Conservation (phyloP, 2,113 vertebrate species). For the Percina caprodes region DNA sequence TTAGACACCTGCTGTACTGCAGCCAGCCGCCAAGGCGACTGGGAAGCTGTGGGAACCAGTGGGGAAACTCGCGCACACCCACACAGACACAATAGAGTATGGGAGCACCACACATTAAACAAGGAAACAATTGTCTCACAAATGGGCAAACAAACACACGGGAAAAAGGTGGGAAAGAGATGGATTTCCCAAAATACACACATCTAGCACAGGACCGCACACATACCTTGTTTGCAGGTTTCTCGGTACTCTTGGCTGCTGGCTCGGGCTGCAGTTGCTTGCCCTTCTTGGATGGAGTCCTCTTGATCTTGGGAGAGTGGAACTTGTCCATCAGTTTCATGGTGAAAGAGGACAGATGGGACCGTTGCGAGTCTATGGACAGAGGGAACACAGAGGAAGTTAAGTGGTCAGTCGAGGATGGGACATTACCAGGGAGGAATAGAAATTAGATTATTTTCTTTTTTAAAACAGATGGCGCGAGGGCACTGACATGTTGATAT, state of each 20-base stretch:
- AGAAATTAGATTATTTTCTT: constrained; percentile 12
- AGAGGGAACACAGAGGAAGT: constrained; percentile 26
- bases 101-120: constrained; percentile 25
- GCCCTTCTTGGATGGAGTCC: constrained; percentile 96
- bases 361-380: constrained; percentile 93
- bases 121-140: constrained; percentile 54
- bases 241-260: constrained; percentile 89
- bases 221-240: constrained; percentile 93
- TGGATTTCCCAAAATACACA: constrained; percentile 52
- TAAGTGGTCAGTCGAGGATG: constrained; percentile 32
- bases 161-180: constrained; percentile 48
- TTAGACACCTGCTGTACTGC: constrained; percentile 66
- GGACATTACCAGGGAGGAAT: background rate
- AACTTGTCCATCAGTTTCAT: constrained; percentile 99
- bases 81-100: constrained; percentile 61
- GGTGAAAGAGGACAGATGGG: constrained; percentile 97
- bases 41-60: constrained; percentile 72
- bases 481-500: constrained; percentile 24
- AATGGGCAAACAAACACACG: constrained; percentile 56
- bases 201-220: background rate
- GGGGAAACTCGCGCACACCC: constrained; percentile 26
- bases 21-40: constrained; percentile 40
- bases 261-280: constrained; percentile 91
- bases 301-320: constrained; percentile 98
- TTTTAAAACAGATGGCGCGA: constrained; percentile 38